phyloP scores from a whole-genome alignment of 2,797 vertebrate species.

The Pelochelys cantorii region DNA sequence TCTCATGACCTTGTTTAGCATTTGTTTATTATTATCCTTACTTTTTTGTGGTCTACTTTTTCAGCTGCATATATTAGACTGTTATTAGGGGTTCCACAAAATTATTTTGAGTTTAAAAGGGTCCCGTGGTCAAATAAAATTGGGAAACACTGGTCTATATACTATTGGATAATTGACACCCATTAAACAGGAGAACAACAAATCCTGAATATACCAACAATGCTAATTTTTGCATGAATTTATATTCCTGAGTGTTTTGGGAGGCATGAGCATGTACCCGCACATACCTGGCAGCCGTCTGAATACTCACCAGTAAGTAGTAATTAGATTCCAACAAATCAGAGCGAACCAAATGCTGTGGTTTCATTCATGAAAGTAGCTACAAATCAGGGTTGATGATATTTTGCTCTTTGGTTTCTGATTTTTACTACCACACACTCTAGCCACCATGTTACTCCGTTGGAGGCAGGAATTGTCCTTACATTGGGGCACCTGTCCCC shows the following conservation, averaged over 20 bases:
- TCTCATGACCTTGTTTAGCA: no score
- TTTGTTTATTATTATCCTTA: no score
- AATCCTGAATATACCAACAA: neutral
- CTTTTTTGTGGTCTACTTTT: no score
- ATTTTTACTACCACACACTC: neutral
- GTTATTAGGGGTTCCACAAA: no score
- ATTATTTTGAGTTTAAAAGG: no score
- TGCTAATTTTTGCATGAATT: neutral
- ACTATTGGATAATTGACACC: neutral
- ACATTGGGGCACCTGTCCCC: no score
- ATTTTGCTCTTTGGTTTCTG: neutral
- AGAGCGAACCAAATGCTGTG: neutral
- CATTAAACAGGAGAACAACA: neutral
- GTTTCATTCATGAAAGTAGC: neutral
- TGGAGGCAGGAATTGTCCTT: neutral
- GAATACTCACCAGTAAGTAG: neutral
- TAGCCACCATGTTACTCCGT: neutral
- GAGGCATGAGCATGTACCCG: neutral
- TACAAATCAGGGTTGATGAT: neutral
- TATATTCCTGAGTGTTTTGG: neutral
- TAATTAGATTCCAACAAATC: neutral
- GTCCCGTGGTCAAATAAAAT: no score
- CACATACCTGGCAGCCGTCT: neutral
- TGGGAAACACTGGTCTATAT: no score
- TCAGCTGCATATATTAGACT: no score